phyloP scores from a whole-genome alignment of 2,797 vertebrate species.

The Sitta carolinensis region DNA sequence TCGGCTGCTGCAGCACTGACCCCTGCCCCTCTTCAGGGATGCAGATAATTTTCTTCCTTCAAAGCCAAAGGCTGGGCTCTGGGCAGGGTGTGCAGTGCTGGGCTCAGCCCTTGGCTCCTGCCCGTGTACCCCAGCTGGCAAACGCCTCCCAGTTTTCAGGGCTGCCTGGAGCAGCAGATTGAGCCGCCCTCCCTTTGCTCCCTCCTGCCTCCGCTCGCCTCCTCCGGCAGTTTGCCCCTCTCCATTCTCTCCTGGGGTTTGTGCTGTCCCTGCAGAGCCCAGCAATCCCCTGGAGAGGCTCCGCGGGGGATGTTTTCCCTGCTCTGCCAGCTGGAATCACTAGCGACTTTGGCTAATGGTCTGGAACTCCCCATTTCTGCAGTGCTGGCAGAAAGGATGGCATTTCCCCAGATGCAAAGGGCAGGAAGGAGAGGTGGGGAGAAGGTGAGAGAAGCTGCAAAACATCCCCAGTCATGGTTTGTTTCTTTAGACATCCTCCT shows the following conservation, averaged over 20 bases:
- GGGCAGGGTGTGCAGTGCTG: background rate
- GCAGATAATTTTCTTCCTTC: background rate
- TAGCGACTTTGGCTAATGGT: background rate
- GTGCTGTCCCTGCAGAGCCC: background rate
- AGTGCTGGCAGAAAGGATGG: background rate
- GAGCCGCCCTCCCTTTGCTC: background rate
- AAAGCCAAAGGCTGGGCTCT: background rate
- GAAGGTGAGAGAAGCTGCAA: background rate
- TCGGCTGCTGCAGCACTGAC: background rate
- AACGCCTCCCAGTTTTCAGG: background rate
- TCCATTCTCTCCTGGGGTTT: background rate
- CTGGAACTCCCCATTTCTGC: background rate
- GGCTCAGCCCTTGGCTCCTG: background rate
- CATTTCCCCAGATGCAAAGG: fast-evolving
- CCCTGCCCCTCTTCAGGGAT: background rate
- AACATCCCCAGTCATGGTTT: background rate
- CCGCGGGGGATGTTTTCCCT: background rate
- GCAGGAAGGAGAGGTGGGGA: background rate
- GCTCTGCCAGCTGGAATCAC: background rate
- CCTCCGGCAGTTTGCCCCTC: background rate
- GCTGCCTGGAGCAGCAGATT: constrained; percentile 22
- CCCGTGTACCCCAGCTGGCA: background rate
- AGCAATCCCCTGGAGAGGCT: background rate
- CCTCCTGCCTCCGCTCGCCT: background rate
- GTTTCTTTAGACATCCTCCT: background rate